These are phyloP conservation scores for Rissa tridactyla DNA, from an alignment of 2,113 vertebrate species.

Conservation along the genomic window DNA sequence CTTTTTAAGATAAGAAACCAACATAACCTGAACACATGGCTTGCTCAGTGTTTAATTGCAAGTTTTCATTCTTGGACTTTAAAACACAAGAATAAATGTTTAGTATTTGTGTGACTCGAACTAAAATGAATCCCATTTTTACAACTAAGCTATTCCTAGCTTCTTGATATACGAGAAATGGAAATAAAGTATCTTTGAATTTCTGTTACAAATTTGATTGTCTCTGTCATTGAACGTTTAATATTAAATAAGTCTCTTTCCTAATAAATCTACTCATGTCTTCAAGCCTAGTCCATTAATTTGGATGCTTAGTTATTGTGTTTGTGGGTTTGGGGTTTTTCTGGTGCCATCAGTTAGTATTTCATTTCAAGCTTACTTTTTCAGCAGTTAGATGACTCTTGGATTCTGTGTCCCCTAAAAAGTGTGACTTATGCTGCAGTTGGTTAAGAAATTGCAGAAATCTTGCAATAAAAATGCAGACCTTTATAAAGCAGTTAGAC, in stretches of 20 bases:
- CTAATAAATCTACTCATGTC: conserved; percentile 77
- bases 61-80: conserved; percentile 83
- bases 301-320: conserved; percentile 54
- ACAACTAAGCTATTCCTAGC: conserved; percentile 79
- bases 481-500: neutral
- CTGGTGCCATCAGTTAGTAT: neutral
- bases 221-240: conserved; percentile 81
- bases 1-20: conserved; percentile 79
- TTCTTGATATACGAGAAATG: conserved; percentile 79
- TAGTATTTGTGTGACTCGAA: conserved; percentile 81
- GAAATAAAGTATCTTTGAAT: conserved; percentile 85
- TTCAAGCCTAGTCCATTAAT: conserved; percentile 71
- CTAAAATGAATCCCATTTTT: conserved; percentile 81
- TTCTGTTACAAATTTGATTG: conserved; percentile 82
- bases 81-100: conserved; percentile 79
- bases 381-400: neutral
- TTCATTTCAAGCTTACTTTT: neutral
- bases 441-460: neutral
- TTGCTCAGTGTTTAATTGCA: conserved; percentile 84
- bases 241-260: conserved; percentile 76
- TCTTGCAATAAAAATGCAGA: neutral
- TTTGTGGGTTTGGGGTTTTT: neutral
- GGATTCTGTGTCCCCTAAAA: neutral
- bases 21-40: conserved; percentile 79
- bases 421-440: neutral